Evolutionary conservation across 2,888 invertebrate species (phyloP).

Genomic region (Drosophila nigricruria): DNA sequence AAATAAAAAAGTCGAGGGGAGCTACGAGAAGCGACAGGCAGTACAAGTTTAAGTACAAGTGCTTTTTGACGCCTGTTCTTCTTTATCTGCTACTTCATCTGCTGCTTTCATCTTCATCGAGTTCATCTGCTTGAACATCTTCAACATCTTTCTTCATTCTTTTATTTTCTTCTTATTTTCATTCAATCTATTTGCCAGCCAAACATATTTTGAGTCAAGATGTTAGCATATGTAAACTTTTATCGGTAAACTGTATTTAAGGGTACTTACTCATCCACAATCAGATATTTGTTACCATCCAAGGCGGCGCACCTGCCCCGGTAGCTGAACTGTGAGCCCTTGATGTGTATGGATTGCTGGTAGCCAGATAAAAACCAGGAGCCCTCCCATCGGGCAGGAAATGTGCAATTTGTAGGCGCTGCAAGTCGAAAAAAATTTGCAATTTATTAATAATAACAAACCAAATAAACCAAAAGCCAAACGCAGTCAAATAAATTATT

Average conservation of each 20-base stretch:
- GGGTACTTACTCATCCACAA: constrained; percentile 94
- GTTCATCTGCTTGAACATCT: constrained; percentile 23
- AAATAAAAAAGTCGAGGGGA: constrained; percentile 15
- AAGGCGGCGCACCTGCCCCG: constrained; percentile 93
- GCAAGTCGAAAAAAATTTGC: constrained; percentile 45
- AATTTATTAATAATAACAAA: constrained; percentile 18
- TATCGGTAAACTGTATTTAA: constrained; percentile 24
- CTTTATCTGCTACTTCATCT: constrained; percentile 17
- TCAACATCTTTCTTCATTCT: constrained; percentile 10
- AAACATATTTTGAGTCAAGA: constrained; percentile 51
- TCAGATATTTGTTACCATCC: constrained; percentile 95
- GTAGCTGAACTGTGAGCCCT: constrained; percentile 92
- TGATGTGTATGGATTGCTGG: constrained; percentile 93
- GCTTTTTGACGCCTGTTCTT: constrained; percentile 38
- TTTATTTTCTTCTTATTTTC: constrained; percentile 4
- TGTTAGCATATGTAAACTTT: constrained; percentile 57
- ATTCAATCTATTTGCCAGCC: constrained; percentile 54
- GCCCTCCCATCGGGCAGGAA: constrained; percentile 94
- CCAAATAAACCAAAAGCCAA: constrained; percentile 13
- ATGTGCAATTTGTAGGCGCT: constrained; percentile 89
- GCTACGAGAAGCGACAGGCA: constrained; percentile 8
- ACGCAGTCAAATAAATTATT: constrained; percentile 55
- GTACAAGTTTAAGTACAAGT: constrained; percentile 34
- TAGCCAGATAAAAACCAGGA: constrained; percentile 96
- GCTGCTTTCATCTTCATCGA: constrained; percentile 12